Conservation (phyloP, 1,140 invertebrate species). For the Drosophila sechellia region DNA sequence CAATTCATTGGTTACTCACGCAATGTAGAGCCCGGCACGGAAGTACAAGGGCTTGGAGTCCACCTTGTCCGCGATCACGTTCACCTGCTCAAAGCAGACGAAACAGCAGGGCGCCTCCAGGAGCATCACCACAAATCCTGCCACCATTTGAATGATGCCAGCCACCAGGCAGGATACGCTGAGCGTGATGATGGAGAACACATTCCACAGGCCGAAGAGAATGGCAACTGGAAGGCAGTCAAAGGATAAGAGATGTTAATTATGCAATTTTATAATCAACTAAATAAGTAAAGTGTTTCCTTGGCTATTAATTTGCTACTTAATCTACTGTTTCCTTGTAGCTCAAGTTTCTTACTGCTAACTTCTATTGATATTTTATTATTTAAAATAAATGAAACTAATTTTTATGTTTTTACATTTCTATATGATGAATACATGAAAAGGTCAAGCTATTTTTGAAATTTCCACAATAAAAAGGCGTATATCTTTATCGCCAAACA, state of each 20-base stretch:
- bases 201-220: slow-evolving; percentile 93
- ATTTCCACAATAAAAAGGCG: slow-evolving; percentile 1
- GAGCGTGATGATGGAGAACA: slow-evolving; percentile 89
- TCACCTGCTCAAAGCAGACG: slow-evolving; percentile 96
- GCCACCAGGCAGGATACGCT: slow-evolving; percentile 90
- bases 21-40: slow-evolving; percentile 93
- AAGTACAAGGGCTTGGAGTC: slow-evolving; percentile 95
- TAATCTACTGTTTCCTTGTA: no score
- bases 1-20: slow-evolving; percentile 87
- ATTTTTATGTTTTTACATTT: no score
- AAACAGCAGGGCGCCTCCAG: slow-evolving; percentile 98
- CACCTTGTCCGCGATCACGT: slow-evolving; percentile 91
- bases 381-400: neutral
- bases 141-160: slow-evolving; percentile 95
- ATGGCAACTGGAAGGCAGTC: slow-evolving; percentile 91
- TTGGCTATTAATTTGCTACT: no score
- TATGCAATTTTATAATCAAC: no score
- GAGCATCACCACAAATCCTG: slow-evolving; percentile 93
- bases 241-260: neutral
- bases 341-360: no score
- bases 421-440: no score
- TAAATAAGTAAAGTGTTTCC: no score
- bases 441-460: neutral
- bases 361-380: neutral
- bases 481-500: slow-evolving; percentile 1